Base-by-base conservation (phyloP, 2,797 vertebrate species). In the Natrix natrix region DNA sequence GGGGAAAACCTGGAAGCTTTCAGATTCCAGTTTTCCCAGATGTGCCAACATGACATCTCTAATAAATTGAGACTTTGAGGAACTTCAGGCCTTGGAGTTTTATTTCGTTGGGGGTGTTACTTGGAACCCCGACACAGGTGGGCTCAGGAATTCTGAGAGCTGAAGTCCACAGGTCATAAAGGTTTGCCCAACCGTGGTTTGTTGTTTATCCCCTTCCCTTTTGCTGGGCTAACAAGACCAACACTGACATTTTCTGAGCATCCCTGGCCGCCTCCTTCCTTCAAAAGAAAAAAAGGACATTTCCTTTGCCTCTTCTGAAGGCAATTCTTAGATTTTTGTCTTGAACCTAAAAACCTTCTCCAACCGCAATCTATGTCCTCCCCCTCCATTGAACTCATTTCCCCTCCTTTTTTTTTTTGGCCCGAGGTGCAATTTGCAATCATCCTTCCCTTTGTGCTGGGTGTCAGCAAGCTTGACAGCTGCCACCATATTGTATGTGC, bases 401-500 rank as follows among this genome's bases (percentile, higher is more conserved):
- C 61, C 20, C 43, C 28, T 32, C 43, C 63, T 26, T 28, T 59
- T 22, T 56, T 28, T 63, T 57, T 32, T 32, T 32, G 17, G 89
- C 83, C 28, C 5, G 5, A 74, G 60, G 54, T 90, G 48, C 37
- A 74, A 78, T 88, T 69, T 91, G 89, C 61, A 74, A 59, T 87
- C 83, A 57, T 54, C 59, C 59, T 54, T 37, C 22, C 89, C 32
- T 93, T 88, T 74, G 55, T 74, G 89, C 86, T 43, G 4, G 55
- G 32, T 60, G 78, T 59, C 78, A 59, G 20, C 60, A 63, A 78
- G 60, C 89, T 83, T 87, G 92, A 16, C 89, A 87, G 83, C 89
- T 91, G 83, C 54, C 89, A 93, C 89, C 89, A 52, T 74, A 87
- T 93, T 93, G 83, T 37, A 87, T 28, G 83, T 43, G 20, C 83